Evolutionary conservation across 2,113 vertebrate genomes (phyloP).

Genomic region (Anarhynchus alexandrinus): DNA sequence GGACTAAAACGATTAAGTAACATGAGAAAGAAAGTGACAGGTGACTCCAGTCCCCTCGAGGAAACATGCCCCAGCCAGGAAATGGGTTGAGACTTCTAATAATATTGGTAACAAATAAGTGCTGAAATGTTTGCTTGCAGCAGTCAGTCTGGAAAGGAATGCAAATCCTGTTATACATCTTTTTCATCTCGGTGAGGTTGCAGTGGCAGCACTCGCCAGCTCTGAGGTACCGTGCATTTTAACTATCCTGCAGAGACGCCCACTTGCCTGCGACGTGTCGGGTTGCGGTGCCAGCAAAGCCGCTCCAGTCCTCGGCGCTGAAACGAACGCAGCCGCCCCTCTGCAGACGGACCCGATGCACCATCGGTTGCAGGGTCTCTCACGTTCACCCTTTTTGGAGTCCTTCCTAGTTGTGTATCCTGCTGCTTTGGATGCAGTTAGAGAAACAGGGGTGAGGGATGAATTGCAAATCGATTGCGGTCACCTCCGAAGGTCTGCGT

Average conservation of each 20-base stretch:
- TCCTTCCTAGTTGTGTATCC: background rate
- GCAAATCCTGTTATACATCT: constrained; percentile 82
- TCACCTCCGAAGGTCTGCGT: background rate
- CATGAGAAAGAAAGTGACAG: constrained; percentile 76
- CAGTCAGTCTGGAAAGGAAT: constrained; percentile 71
- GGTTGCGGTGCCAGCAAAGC: background rate
- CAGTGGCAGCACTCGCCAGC: constrained; percentile 52
- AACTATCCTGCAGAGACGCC: constrained; percentile 2
- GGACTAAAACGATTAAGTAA: constrained; percentile 83
- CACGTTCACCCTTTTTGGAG: accelerated
- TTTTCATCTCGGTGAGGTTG: constrained; percentile 76
- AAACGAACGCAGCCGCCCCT: background rate
- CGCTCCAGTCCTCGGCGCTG: background rate
- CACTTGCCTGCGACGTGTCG: background rate
- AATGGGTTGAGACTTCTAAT: constrained; percentile 72
- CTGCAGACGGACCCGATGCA: background rate
- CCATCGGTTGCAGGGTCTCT: accelerated
- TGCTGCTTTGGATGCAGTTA: background rate
- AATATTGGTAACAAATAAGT: constrained; percentile 74
- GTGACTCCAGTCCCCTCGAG: constrained; percentile 74
- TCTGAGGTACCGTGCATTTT: constrained; percentile 40
- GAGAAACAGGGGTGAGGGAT: background rate
- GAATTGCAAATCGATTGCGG: background rate
- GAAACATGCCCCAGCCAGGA: constrained; percentile 71
- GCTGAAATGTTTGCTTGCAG: constrained; percentile 76